Conservation (phyloP, 2,113 vertebrate genomes). For the Catagonus wagneri region DNA sequence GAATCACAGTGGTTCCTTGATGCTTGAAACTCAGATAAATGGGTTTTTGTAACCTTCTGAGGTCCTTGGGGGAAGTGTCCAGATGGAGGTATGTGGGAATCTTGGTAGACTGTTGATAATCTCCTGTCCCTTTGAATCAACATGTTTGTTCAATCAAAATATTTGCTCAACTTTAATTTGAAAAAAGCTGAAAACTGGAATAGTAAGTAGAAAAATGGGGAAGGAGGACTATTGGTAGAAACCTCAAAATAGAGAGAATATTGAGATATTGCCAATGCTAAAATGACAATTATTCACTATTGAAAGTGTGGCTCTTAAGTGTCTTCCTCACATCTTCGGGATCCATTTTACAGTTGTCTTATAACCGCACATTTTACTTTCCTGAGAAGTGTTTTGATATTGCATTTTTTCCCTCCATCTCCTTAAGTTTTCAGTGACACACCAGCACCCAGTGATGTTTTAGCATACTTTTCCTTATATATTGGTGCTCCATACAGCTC, state of each 20-base stretch:
- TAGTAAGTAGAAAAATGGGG: neutral
- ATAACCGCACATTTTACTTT: neutral
- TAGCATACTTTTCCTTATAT: neutral
- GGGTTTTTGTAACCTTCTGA: neutral
- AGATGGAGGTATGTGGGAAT: neutral
- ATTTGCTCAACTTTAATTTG: constrained; percentile 46
- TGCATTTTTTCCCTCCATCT: neutral
- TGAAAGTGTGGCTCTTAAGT: neutral
- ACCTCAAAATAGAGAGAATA: neutral
- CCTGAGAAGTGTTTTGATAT: neutral
- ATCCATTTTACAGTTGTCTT: neutral
- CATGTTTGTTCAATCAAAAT: neutral
- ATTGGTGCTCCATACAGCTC: neutral
- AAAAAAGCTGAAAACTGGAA: neutral
- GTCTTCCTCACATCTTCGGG: neutral
- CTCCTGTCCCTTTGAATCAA: neutral
- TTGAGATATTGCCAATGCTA: neutral
- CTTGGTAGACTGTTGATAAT: neutral
- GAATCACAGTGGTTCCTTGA: neutral
- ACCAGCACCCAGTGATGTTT: neutral
- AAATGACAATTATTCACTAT: neutral
- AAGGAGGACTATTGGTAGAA: neutral
- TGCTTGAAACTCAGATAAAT: neutral
- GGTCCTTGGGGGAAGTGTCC: neutral
- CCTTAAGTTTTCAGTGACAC: neutral